phyloP scores from a whole-genome alignment of 2,797 vertebrate genomes.

The Chloroceryle amazona region DNA sequence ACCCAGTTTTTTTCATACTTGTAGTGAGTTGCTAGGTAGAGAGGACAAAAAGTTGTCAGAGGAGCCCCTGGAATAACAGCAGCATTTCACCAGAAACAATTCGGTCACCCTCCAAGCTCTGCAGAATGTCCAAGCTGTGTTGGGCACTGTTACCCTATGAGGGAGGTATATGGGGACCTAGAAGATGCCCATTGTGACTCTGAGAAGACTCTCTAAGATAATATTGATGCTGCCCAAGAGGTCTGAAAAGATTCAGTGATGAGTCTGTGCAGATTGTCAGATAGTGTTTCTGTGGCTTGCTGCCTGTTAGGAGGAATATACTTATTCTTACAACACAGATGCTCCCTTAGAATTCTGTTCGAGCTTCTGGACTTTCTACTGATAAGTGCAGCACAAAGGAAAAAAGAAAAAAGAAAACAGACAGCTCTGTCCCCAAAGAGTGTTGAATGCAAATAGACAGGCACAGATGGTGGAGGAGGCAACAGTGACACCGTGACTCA shows the following conservation, averaged over 20 bases:
- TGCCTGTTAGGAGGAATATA: background rate
- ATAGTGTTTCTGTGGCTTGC: background rate
- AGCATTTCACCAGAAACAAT: background rate
- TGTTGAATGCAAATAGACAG: background rate
- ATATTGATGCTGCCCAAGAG: background rate
- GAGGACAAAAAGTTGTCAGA: background rate
- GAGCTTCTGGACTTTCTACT: background rate
- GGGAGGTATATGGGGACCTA: background rate
- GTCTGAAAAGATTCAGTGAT: background rate
- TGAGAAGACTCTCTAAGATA: background rate
- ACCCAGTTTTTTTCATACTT: background rate
- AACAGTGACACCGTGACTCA: background rate
- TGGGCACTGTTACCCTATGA: background rate
- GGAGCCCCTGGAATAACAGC: background rate
- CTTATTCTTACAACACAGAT: background rate
- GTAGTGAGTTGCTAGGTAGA: background rate
- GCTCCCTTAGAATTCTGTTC: background rate
- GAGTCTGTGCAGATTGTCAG: background rate
- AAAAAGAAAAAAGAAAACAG: accelerated
- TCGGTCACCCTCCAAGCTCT: accelerated
- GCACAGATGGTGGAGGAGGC: background rate
- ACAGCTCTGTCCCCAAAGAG: background rate
- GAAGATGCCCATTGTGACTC: background rate
- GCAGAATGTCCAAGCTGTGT: background rate
- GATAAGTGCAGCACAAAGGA: background rate